Percentiles rank a stretch among this genome's conserved stretches.
Evolutionary conservation across 2,797 vertebrate genomes (phyloP).

Genomic region (Halcyon badia): DNA sequence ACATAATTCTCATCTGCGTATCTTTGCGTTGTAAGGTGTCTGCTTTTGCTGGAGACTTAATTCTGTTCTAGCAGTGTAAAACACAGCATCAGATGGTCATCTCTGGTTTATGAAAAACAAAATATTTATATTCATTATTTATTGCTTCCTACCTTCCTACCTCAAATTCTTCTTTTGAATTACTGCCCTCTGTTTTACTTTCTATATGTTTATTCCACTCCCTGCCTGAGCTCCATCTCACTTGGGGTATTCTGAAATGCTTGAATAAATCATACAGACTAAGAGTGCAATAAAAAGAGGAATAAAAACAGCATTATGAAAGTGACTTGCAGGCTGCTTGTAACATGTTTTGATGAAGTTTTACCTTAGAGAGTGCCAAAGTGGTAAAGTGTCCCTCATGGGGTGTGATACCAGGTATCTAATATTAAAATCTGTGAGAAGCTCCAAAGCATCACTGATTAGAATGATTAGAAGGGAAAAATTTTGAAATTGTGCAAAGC

Average conservation of each 20-base stretch:
- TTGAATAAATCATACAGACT: constrained; percentile 28
- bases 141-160: neutral
- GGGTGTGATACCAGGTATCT: neutral
- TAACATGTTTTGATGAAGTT: constrained; percentile 27
- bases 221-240: neutral
- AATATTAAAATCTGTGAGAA: constrained; percentile 16
- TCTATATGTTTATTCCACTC: neutral
- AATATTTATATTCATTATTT: constrained; percentile 27
- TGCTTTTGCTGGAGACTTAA: neutral
- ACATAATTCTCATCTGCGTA: neutral
- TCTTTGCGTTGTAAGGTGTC: neutral
- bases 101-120: neutral
- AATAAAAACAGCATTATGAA: constrained; percentile 29
- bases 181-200: constrained; percentile 10
- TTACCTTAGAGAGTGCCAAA: neutral
- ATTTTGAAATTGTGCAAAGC: neutral
- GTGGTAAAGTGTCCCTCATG: neutral
- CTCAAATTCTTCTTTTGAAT: constrained; percentile 3
- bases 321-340: constrained; percentile 4
- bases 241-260: constrained; percentile 9
- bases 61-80: neutral
- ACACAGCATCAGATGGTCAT: neutral
- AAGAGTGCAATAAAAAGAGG: constrained; percentile 35
- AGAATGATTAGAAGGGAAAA: constrained; percentile 12
- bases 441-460: neutral